These are phyloP conservation scores for Peromyscus aztecus DNA, from an alignment of 2,797 vertebrate species.

Conservation along the genomic window DNA sequence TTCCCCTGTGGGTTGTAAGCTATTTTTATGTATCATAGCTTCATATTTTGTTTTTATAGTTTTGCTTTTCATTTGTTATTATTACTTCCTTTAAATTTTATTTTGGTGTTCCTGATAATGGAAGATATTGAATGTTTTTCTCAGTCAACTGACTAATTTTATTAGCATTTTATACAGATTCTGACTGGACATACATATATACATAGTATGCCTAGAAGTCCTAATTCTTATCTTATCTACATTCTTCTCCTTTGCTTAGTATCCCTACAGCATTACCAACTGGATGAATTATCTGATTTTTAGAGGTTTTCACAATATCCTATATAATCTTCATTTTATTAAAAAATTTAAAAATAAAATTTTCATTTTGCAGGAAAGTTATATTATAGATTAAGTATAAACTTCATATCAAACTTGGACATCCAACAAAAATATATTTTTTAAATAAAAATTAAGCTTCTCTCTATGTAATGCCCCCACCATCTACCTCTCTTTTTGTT, in stretches of 20 bases:
- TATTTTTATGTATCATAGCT: constrained; percentile 6
- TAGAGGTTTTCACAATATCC: neutral
- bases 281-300: constrained; percentile 23
- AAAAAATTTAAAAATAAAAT: neutral
- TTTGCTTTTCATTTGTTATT: neutral
- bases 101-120: neutral
- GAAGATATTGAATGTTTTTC: neutral
- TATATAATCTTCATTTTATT: neutral
- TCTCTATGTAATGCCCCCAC: neutral
- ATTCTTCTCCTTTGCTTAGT: neutral
- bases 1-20: neutral
- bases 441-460: neutral
- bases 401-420: neutral
- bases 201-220: neutral
- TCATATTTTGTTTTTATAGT: neutral
- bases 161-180: neutral
- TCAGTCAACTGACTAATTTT: neutral
- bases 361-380: neutral
- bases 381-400: neutral
- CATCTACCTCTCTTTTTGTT: too few relatives aligned
- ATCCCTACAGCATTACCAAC: neutral
- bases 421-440: constrained; percentile 8
- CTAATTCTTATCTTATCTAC: neutral
- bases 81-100: neutral
- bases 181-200: neutral